A percentile compares a stretch with the other conserved stretches of the same genome.
Evolutionary conservation across 2,888 invertebrate genomes (phyloP).

Genomic region (Rhorus exstirpatorius): DNA sequence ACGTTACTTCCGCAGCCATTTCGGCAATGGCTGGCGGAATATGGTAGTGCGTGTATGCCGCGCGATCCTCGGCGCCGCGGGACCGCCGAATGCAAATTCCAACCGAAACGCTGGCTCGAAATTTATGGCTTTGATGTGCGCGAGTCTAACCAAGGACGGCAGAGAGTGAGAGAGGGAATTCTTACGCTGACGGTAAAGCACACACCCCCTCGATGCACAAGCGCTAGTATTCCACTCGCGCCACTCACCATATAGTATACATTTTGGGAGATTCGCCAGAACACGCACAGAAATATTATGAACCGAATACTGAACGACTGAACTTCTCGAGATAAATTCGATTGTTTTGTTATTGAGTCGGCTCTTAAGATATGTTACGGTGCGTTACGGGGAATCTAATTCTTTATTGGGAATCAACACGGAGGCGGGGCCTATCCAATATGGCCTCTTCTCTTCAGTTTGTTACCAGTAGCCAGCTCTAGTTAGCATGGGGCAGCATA

Average conservation of each 20-base stretch:
- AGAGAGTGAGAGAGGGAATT: constrained; percentile 26
- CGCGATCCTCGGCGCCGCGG: constrained; percentile 33
- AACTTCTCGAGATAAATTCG: not conserved
- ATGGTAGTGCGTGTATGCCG: constrained; percentile 17
- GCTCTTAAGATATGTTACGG: no score
- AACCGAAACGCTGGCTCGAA: constrained; percentile 53
- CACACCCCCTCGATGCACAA: constrained; percentile 29
- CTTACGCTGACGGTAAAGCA: constrained; percentile 16
- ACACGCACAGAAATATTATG: constrained; percentile 21
- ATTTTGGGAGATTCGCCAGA: constrained; percentile 27
- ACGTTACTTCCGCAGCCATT: constrained; percentile 57
- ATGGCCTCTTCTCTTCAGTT: no score
- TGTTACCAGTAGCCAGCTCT: no score
- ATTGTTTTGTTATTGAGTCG: no score
- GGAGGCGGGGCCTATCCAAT: no score
- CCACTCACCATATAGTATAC: not conserved
- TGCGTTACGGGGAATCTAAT: no score
- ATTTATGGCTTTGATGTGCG: constrained; percentile 69
- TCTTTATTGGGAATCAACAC: no score
- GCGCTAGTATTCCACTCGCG: constrained; percentile 4
- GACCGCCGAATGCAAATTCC: constrained; percentile 69
- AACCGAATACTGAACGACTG: not conserved
- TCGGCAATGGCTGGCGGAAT: constrained; percentile 24
- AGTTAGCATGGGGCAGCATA: no score
- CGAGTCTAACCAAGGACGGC: constrained; percentile 57